Base-by-base conservation (phyloP, 1,140 invertebrate species). In the Bombus turneri region DNA sequence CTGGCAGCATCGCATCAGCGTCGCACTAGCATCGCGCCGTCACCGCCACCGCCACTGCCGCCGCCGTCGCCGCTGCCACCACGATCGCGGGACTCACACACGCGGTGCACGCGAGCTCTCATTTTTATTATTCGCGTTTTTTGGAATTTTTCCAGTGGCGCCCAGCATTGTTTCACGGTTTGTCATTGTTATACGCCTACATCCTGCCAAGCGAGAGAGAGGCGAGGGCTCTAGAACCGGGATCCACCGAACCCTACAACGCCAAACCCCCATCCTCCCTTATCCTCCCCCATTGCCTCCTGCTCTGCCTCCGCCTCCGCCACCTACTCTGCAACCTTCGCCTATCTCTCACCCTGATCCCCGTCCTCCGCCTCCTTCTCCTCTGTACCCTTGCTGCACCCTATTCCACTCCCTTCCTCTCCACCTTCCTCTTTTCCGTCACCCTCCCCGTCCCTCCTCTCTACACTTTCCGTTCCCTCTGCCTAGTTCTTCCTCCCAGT, bases 71-170 rank as follows among this genome's bases (percentile, higher is more conserved):
- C 25, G 57, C 12, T 39, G 88, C 83, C 90, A 88, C 87, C 88
- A 91, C 86, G 87, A 90, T 87, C 86, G 88, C 90, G 77, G 89
- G 87, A 89, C 81, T 74, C 82, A 83, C 76, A 90, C 80, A 86
- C 82, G 79, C 68, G 87, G 83, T 86, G 87, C 92, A 90, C 91
- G 88, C 93, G 89, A 91, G 92, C 93, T 93, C 93, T 93, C 94
- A 92, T 94, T 95, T 94, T 94, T 93, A 94, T 94, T 95, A 94
- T 94, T 94, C 93, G 86, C 92, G 92, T 95, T 95, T 95, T 95
- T 94, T 94, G 94, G 93, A 95, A 95, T 95, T 95, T 95, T 95
- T 95, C 94, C 94, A 95, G 94, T 95, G 91, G 93, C 93, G 91
- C 93, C 93, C 92, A 92, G 94, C 93, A 95, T 95, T 95, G 94